Conservation (phyloP, 2,797 vertebrate species). For the Emys orbicularis region DNA sequence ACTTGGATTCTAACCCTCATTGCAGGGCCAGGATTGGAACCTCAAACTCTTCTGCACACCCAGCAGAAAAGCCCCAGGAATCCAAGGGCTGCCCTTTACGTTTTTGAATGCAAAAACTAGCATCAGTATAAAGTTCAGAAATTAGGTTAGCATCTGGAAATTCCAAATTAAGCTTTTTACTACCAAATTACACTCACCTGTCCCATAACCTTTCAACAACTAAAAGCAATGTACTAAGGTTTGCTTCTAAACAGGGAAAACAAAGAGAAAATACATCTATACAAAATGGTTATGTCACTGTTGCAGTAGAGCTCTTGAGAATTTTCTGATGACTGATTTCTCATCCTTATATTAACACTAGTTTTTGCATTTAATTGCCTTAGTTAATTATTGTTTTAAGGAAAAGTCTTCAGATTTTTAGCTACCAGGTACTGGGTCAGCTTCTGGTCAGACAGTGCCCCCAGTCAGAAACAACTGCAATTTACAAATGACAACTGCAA, state of each 20-base stretch:
- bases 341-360: not conserved
- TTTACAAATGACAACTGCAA: not conserved
- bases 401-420: not conserved
- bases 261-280: not conserved
- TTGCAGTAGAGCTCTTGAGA: not conserved
- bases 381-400: not conserved
- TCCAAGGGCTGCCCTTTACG: not conserved
- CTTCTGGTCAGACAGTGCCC: not conserved
- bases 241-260: not conserved
- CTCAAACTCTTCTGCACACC: not conserved
- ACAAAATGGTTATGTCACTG: not conserved
- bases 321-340: rapidly evolving
- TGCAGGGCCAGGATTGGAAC: not conserved
- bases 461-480: no score
- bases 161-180: not conserved
- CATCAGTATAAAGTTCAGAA: not conserved
- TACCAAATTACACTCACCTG: not conserved
- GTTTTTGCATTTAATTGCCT: not conserved
- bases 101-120: not conserved
- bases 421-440: not conserved
- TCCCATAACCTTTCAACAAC: not conserved
- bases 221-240: not conserved
- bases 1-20: not conserved
- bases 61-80: not conserved
- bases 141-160: not conserved